Evolutionary conservation across 1,140 invertebrate species (phyloP).

Genomic region (Melanaphis sacchari): DNA sequence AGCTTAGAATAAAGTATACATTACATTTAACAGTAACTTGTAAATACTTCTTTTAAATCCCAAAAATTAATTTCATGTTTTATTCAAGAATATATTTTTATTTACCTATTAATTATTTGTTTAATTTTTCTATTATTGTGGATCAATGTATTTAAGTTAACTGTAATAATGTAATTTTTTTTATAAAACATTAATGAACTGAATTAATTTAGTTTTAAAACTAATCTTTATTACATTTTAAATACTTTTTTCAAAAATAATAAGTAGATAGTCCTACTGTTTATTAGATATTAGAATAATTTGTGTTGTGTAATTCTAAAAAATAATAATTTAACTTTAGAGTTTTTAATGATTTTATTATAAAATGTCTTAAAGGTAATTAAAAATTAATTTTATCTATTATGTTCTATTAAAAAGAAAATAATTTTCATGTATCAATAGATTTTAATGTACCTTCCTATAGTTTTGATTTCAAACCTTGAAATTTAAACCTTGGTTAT

Average conservation of each 20-base stretch:
- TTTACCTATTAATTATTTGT: too few species aligned
- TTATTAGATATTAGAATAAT: too few species aligned
- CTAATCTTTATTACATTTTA: background rate
- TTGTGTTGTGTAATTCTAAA: background rate
- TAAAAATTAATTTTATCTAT: background rate
- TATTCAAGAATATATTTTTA: too few species aligned
- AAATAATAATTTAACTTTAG: background rate
- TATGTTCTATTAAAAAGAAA: background rate
- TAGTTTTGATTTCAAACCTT: background rate
- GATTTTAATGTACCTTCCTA: background rate
- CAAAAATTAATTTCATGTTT: too few species aligned
- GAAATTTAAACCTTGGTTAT: slow-evolving; percentile 20
- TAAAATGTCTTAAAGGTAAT: background rate
- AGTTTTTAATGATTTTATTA: too few species aligned
- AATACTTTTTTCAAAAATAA: background rate
- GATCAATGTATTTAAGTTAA: too few species aligned
- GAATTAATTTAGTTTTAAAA: too few species aligned
- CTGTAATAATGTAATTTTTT: too few species aligned
- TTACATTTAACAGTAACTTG: background rate
- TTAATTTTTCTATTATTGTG: too few species aligned
- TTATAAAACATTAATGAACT: too few species aligned
- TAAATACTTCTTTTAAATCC: background rate
- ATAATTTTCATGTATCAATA: background rate
- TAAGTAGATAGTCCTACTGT: background rate
- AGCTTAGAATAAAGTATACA: too few species aligned